Evolutionary conservation across 2,888 invertebrate species (phyloP), one percentile per base, ranked within the genome.

Genomic region (Lasioglossum oenotherae): DNA sequence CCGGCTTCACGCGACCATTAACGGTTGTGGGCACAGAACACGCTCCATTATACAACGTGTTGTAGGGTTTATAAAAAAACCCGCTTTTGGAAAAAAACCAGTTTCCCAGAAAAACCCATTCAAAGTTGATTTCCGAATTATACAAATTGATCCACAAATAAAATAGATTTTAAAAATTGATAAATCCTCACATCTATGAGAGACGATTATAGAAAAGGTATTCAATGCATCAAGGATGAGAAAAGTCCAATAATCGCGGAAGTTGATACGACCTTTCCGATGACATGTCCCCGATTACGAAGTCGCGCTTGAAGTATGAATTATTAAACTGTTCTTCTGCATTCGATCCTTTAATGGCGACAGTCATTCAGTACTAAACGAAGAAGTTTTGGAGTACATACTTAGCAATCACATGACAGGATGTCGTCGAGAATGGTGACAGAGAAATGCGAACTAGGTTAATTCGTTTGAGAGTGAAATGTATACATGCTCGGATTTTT

Each of bases 41-140:
- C 78, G 87, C 81, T 89, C 91, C 89, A 91, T 90, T 91, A 87
- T 89, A 81, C 83, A 67, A 35, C 4, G 23, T 31, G 35, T 23
- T 16, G 35, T 10, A 67, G 1, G 27, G 31, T 64, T 31, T 31
- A 6, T 16, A 6, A 2, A 67, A 23, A 67, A 67, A 23, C 19
- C 53, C 1, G 10, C 53, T 23, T 10, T n/a, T 53, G 1, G 10
- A n/a, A 53, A 53, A 44, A 53, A 53, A 8, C 23, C 19, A 23
- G 23, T 31, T 6, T 10, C 8, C 14, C 14, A 64, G 6, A 31
- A 31, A 35, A 19, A 5, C 14, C 5, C 14, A 5, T 60, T 60
- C 27, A 27, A 5, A 12, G 44, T 44, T 44, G 44, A 4, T 44
- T 44, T 44, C 16, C 16, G 46, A 46, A 16, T 46, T 16, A 1